phyloP scores from a whole-genome alignment of 2,113 vertebrate species.

The Vireo altiloquus region DNA sequence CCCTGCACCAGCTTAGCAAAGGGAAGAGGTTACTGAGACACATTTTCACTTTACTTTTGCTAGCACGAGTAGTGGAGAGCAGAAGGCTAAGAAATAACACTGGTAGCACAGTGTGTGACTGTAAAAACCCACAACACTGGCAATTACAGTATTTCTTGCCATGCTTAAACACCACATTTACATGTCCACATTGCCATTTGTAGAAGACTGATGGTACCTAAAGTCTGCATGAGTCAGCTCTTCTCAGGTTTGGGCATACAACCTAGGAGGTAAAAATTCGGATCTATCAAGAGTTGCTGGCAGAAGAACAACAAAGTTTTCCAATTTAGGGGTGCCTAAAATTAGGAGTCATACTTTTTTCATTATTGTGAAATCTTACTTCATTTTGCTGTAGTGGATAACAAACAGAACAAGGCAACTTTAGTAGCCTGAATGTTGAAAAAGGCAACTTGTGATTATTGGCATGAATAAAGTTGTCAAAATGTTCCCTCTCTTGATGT shows the following conservation, averaged over 20 bases:
- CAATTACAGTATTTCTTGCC: neutral
- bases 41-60: neutral
- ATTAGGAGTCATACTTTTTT: neutral
- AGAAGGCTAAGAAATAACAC: neutral
- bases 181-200: neutral
- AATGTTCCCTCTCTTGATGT: constrained; percentile 34
- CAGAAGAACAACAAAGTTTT: neutral
- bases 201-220: neutral
- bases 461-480: constrained; percentile 10
- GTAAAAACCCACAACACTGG: neutral
- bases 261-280: neutral
- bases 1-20: neutral
- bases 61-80: rapidly evolving
- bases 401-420: neutral
- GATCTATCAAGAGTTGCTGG: neutral
- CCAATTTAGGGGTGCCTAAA: neutral
- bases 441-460: constrained; percentile 13
- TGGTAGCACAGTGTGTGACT: neutral
- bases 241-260: neutral
- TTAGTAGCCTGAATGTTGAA: neutral
- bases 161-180: neutral
- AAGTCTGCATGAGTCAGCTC: neutral
- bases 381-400: neutral
- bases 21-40: neutral
- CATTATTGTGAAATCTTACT: neutral